Evolutionary conservation across 2,113 vertebrate species (phyloP).

Genomic region (Toxotes chatareus): DNA sequence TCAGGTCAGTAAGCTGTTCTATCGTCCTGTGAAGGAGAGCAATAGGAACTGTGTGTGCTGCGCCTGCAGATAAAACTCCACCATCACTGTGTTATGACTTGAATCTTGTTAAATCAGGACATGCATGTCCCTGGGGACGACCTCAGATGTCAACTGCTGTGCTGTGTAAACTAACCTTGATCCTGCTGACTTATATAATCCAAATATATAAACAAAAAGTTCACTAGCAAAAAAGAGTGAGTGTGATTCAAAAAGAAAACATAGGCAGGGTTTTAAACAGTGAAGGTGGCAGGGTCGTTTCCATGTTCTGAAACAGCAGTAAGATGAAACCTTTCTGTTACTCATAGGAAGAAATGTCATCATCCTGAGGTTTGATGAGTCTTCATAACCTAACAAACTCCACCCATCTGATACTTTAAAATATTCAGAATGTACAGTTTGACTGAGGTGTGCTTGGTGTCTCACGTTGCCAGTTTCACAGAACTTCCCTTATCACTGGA

Average conservation of each 20-base stretch:
- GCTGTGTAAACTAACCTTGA: background rate
- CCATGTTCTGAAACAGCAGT: too few relatives aligned
- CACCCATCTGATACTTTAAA: background rate
- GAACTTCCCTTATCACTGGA: background rate
- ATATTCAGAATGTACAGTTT: background rate
- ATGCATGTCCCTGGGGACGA: background rate
- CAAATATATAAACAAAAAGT: too few relatives aligned
- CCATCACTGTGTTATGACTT: slow-evolving; percentile 1
- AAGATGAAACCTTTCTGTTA: too few relatives aligned
- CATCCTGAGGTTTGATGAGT: too few relatives aligned
- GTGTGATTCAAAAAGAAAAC: too few relatives aligned
- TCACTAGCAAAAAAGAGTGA: too few relatives aligned
- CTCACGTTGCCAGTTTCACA: background rate
- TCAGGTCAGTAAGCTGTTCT: background rate
- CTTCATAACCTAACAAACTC: too few relatives aligned
- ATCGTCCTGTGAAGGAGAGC: background rate
- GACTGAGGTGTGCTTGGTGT: background rate
- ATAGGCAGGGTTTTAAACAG: too few relatives aligned
- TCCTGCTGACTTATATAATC: too few relatives aligned
- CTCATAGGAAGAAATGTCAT: too few relatives aligned
- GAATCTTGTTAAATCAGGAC: background rate
- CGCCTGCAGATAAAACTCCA: slow-evolving; percentile 7
- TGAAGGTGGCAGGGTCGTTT: too few relatives aligned
- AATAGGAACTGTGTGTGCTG: background rate
- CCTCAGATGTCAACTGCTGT: background rate